Evolutionary conservation across 2,797 vertebrate genomes (phyloP).

Genomic region (Dryobates pubescens): DNA sequence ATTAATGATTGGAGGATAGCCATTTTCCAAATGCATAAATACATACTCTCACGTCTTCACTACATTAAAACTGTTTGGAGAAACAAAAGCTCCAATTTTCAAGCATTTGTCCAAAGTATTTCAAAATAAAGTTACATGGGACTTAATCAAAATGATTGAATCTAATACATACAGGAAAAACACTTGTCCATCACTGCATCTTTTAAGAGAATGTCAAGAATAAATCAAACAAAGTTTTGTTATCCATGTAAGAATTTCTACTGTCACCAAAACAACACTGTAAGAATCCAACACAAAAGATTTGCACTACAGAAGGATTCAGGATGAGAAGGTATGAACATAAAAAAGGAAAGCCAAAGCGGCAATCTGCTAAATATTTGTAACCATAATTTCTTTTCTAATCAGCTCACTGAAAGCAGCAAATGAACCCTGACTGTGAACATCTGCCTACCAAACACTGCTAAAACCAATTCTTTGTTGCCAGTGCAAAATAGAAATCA

Average conservation of each 20-base stretch:
- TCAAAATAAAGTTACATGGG: neutral
- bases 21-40: neutral
- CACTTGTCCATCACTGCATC: neutral
- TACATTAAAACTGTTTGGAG: neutral
- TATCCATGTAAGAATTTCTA: neutral
- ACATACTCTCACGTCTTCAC: neutral
- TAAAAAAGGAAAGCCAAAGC: neutral
- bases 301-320: neutral
- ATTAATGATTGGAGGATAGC: neutral
- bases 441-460: neutral
- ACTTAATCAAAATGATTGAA: neutral
- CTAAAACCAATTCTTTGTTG: neutral
- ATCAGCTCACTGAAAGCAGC: neutral
- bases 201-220: neutral
- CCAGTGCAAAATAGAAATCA: neutral
- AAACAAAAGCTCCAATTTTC: neutral
- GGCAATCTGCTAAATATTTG: neutral
- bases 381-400: neutral
- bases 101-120: neutral
- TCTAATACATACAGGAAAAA: neutral
- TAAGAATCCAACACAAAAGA: neutral
- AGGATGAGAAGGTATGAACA: neutral
- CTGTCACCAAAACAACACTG: neutral
- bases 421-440: neutral
- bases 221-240: neutral